These are phyloP conservation scores for Napeogenes inachia DNA, from an alignment of 2,888 invertebrate genomes.

Conservation along the genomic window DNA sequence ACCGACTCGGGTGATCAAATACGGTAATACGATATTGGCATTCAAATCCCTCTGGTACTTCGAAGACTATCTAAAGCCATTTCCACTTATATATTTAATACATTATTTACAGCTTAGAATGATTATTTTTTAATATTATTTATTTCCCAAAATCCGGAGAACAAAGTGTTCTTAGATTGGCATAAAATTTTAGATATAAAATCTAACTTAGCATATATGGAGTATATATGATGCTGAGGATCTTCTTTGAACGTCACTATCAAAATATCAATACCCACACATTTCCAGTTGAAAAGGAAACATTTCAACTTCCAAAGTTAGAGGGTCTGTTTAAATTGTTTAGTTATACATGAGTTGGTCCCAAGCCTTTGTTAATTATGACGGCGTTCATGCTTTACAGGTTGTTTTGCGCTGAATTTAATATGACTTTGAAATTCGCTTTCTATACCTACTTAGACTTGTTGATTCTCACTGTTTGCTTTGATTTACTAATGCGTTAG, in stretches of 20 bases:
- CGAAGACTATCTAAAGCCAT: background rate
- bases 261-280: constrained; percentile 18
- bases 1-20: constrained; percentile 5
- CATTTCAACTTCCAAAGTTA: constrained; percentile 46
- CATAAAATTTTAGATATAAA: too few species aligned
- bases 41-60: constrained; percentile 3
- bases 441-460: constrained; percentile 5
- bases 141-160: too few species aligned
- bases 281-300: constrained; percentile 30
- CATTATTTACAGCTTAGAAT: too few species aligned
- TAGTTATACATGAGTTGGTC: constrained; percentile 63
- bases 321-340: constrained; percentile 36
- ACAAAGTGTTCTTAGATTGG: too few species aligned
- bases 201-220: too few species aligned
- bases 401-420: constrained; percentile 49
- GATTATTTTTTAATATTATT: too few species aligned
- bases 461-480: constrained; percentile 3
- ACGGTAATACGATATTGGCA: constrained; percentile 7
- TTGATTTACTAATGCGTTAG: constrained; percentile 4
- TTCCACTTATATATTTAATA: background rate
- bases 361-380: constrained; percentile 69
- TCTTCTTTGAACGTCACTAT: background rate
- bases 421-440: constrained; percentile 10
- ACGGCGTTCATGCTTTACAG: constrained; percentile 47
- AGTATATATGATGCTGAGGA: background rate